phyloP scores from a whole-genome alignment of 1,140 invertebrate species.

The Rhysida immarginata region DNA sequence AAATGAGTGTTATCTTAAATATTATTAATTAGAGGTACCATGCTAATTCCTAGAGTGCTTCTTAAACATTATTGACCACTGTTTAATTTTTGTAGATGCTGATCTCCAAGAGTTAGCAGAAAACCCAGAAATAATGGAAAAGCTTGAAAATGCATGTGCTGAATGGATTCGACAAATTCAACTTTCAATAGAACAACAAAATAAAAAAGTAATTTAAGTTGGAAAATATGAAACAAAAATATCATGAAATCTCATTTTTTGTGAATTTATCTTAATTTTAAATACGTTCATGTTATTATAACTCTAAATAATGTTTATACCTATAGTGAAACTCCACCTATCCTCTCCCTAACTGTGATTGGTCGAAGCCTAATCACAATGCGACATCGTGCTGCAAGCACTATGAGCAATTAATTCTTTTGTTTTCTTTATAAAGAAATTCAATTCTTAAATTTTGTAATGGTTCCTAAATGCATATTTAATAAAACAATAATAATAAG shows the following conservation, averaged over 20 bases:
- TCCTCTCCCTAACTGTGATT: too few species aligned
- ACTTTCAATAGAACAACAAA: background rate
- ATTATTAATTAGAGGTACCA: too few species aligned
- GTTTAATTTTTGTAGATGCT: background rate
- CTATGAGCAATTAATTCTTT: too few species aligned
- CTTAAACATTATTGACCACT: background rate
- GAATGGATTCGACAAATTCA: conserved; percentile 28
- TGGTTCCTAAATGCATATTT: too few species aligned
- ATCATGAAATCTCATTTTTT: background rate
- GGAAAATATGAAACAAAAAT: background rate
- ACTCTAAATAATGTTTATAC: background rate
- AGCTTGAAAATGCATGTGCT: conserved; percentile 23
- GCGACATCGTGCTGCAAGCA: too few species aligned
- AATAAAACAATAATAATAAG: too few species aligned
- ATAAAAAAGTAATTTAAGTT: background rate
- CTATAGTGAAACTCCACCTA: too few species aligned
- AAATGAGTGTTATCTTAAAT: too few species aligned
- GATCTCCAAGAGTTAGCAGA: conserved; percentile 21
- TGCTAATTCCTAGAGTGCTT: too few species aligned
- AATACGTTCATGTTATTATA: background rate
- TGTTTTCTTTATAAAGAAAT: too few species aligned
- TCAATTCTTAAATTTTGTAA: too few species aligned
- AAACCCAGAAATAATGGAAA: conserved; percentile 25
- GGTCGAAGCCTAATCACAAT: too few species aligned
- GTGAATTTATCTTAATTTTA: background rate